Conservation (phyloP, 2,113 vertebrate genomes). For the Piprites chloris region DNA sequence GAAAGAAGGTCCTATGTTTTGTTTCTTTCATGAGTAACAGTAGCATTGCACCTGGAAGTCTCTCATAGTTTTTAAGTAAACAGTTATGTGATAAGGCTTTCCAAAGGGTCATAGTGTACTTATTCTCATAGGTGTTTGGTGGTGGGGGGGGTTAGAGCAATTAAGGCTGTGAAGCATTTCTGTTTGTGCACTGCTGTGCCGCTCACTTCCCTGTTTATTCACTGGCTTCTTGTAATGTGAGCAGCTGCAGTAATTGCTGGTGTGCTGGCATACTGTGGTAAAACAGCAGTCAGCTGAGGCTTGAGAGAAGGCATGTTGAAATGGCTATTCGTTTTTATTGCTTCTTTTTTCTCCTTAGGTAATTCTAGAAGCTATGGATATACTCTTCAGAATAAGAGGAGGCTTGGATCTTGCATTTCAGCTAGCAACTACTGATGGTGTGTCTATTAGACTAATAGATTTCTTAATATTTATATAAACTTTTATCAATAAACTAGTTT, state of each 20-base stretch:
- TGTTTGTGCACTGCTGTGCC: not conserved
- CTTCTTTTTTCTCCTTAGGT: constrained; percentile 39
- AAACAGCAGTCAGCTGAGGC: not conserved
- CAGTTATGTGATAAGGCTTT: not conserved
- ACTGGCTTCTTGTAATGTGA: not conserved
- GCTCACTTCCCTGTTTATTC: not conserved
- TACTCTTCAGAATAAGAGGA: constrained; percentile 81
- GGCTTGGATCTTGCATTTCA: constrained; percentile 82
- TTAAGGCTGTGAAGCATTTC: not conserved
- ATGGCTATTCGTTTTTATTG: not conserved
- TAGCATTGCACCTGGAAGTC: not conserved
- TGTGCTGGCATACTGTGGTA: not conserved
- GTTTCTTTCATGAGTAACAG: not conserved
- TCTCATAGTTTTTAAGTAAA: not conserved
- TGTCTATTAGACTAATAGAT: not conserved
- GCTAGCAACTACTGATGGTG: constrained; percentile 76
- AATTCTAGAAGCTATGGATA: constrained; percentile 64
- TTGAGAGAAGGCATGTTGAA: not conserved
- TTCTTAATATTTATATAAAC: not conserved
- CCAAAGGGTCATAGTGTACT: not conserved
- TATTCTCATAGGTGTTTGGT: not conserved
- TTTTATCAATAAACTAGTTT: not conserved
- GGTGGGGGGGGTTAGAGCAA: not conserved
- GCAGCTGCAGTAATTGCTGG: not conserved
- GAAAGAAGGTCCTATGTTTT: not conserved